Evolutionary conservation across 2,888 invertebrate species (phyloP), one percentile per base, ranked within the genome.

Genomic region (Argyresthia goedartella): DNA sequence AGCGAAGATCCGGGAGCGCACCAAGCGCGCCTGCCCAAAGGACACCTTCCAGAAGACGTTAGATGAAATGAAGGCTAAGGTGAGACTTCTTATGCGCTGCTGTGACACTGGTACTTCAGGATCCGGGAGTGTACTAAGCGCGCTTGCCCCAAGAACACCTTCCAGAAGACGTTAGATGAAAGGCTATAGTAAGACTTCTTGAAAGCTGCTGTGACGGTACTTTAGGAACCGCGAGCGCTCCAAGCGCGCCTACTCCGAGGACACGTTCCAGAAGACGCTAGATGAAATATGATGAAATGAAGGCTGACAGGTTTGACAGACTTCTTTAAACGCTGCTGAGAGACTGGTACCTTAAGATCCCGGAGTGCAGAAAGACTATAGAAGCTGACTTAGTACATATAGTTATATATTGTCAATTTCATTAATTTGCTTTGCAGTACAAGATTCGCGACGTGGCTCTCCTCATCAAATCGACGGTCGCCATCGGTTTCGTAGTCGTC

Each of bases 361-460:
- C n/a, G n/a, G n/a, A n/a, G n/a, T n/a, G n/a, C n/a, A n/a, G n/a
- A n/a, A n/a, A n/a, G n/a, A n/a, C n/a, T n/a, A n/a, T n/a, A n/a
- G n/a, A n/a, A n/a, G n/a, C n/a, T n/a, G n/a, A n/a, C n/a, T n/a
- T n/a, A n/a, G n/a, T n/a, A n/a, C n/a, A n/a, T n/a, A n/a, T n/a
- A n/a, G n/a, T n/a, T n/a, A n/a, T n/a, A n/a, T n/a, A n/a, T n/a
- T n/a, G n/a, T n/a, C n/a, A n/a, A n/a, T n/a, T n/a, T n/a, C n/a
- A n/a, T n/a, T n/a, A n/a, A n/a, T n/a, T n/a, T n/a, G n/a, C n/a
- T n/a, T 84, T 85, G n/a, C 81, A 96, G 95, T 95, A 95, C 76
- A 92, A 92, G 51, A 95, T 96, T 49, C 89, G 92, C 33, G 93
- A 96, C 69, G 91, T 90, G 60, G 72, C 84, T 4, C 76, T 97